phyloP scores from a whole-genome alignment of 2,113 vertebrate species.

The Vicugna pacos region DNA sequence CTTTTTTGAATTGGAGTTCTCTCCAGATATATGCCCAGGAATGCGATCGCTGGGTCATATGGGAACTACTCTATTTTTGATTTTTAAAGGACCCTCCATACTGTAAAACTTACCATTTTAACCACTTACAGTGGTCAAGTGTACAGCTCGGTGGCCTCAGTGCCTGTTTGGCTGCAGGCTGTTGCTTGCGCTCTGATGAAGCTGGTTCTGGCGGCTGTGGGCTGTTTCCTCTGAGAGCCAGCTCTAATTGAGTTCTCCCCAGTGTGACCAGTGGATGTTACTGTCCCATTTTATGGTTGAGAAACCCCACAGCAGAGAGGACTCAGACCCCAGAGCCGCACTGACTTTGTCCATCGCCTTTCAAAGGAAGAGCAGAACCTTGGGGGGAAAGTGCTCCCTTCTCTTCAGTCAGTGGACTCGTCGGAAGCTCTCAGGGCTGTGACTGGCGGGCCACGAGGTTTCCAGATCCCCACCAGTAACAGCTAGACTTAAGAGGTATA shows the following conservation, averaged over 20 bases:
- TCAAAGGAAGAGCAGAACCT: rapidly evolving
- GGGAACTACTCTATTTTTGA: too few relatives aligned
- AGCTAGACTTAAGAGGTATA: rapidly evolving
- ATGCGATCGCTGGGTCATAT: too few relatives aligned
- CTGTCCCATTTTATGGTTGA: neutral
- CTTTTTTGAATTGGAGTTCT: too few relatives aligned
- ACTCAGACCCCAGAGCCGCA: neutral
- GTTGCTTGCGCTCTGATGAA: neutral
- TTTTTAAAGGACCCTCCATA: too few relatives aligned
- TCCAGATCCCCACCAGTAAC: rapidly evolving
- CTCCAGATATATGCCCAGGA: too few relatives aligned
- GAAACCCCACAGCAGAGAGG: neutral
- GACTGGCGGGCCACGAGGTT: rapidly evolving
- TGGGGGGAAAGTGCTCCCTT: neutral
- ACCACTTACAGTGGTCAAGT: neutral
- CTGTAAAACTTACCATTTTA: neutral
- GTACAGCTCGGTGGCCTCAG: neutral
- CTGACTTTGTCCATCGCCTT: neutral
- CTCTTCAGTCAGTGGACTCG: rapidly evolving
- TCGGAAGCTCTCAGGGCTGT: too few relatives aligned
- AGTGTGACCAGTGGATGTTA: too few relatives aligned
- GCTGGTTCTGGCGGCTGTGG: rapidly evolving
- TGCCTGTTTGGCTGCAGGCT: neutral
- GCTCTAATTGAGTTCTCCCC: rapidly evolving
- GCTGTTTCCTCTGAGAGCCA: neutral